Evolutionary conservation across 2,888 invertebrate genomes (phyloP), one percentile per base, ranked within the genome.

Genomic region (Anoplius nigerrimus): DNA sequence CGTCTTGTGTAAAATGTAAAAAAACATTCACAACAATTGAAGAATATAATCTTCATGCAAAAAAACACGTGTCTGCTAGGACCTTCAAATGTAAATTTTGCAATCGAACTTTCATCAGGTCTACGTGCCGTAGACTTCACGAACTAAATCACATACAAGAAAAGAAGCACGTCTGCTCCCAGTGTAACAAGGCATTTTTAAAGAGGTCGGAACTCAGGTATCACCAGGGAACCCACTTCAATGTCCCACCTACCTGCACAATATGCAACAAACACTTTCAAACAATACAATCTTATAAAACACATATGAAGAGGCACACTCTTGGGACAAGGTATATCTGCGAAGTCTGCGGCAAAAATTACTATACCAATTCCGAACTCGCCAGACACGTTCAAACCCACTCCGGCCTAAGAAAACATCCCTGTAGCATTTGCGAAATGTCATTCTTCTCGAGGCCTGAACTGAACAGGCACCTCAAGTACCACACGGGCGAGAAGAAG

Each of bases 381-480:
- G 77, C 82, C n/a, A 75, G 87, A 53, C 87, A 88, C 69, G 72
- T 82, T 13, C 86, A 85, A 42, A 76, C 76, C 13, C 87, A 88
- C 71, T 80, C 82, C 1, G 86, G 84, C 0, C 74, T 77, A 56
- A 74, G 84, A 8, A 76, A 80, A 54, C 84, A 78, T 73, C 84
- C 86, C 0, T 88, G 88, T 68, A 72, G 73, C n/a, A 52, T 84
- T 13, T 88, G 88, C 62, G 76, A 83, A 1, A 84, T 82, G 73
- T 83, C 85, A 4, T 88, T 88, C 64, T 75, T 82, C 56, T 85
- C 86, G 16, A 85, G 83, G 43, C 82, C 85, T 4, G 87, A 87
- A 65, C 69, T 87, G 4, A 84, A 82, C 22, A 75, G 88, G 34
- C 88, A 88, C 69, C 62, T 84, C 20, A 81, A 84, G 51, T 88